These are phyloP conservation scores for Xyrichtys novacula DNA, from an alignment of 2,797 vertebrate species.

Conservation along the genomic window DNA sequence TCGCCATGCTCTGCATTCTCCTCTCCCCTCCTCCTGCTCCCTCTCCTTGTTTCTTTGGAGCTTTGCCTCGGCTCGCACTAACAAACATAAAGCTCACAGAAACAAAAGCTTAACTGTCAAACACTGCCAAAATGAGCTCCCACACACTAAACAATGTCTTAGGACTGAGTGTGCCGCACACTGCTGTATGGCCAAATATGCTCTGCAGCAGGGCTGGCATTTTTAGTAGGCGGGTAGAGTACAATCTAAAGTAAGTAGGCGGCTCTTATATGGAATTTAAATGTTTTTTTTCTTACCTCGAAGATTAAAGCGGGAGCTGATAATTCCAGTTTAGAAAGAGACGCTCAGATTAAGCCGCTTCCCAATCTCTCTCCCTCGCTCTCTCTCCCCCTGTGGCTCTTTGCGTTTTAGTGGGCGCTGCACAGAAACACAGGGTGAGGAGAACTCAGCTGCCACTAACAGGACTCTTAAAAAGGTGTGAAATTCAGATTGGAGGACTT, in stretches of 20 bases:
- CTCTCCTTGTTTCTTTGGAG: slow-evolving; percentile 55
- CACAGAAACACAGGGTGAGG: slow-evolving; percentile 39
- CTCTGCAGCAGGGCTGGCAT: slow-evolving; percentile 50
- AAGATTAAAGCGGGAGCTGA: slow-evolving; percentile 66
- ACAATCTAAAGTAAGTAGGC: slow-evolving; percentile 68
- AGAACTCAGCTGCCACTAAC: slow-evolving; percentile 28
- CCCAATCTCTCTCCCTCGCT: not conserved
- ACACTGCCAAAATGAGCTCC: slow-evolving; percentile 78
- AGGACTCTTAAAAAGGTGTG: slow-evolving; percentile 40
- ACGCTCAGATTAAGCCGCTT: slow-evolving; percentile 53
- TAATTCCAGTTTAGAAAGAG: slow-evolving; percentile 61
- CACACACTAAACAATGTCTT: slow-evolving; percentile 79
- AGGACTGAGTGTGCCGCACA: slow-evolving; percentile 59
- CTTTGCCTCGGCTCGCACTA: slow-evolving; percentile 65
- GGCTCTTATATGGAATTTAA: slow-evolving; percentile 76
- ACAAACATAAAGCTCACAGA: slow-evolving; percentile 68
- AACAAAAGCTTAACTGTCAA: slow-evolving; percentile 74
- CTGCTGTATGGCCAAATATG: slow-evolving; percentile 63
- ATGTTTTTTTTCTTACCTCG: slow-evolving; percentile 59
- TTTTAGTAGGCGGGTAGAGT: slow-evolving; percentile 70
- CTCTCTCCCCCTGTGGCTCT: slow-evolving; percentile 23
- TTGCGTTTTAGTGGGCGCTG: slow-evolving; percentile 43
- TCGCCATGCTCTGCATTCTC: slow-evolving; percentile 44
- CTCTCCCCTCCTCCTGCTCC: slow-evolving; percentile 37
- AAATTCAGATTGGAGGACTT: slow-evolving; percentile 39